Conservation (phyloP, 1,140 invertebrate species). For the Pogonomyrmex californicus region DNA sequence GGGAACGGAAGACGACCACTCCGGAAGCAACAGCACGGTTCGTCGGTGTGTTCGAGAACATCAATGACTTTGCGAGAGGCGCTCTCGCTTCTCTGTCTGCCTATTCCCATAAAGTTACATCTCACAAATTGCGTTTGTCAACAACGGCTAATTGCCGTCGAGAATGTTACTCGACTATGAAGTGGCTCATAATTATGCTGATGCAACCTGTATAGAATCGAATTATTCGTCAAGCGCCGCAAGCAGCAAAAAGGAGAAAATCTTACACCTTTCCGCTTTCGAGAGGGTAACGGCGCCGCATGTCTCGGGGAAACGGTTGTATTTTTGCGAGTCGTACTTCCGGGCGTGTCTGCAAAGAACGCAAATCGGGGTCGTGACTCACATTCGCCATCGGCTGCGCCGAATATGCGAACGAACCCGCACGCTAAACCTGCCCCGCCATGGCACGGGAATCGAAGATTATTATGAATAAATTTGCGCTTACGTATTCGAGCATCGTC, state of each 20-base stretch:
- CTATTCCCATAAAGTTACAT: constrained; percentile 82
- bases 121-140: constrained; percentile 86
- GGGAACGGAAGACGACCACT: constrained; percentile 64
- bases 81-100: constrained; percentile 55
- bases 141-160: constrained; percentile 85
- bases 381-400: constrained; percentile 8
- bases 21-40: constrained; percentile 67
- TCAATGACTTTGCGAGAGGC: constrained; percentile 49
- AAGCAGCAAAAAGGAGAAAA: not conserved
- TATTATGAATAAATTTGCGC: constrained; percentile 61
- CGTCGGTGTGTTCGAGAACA: constrained; percentile 69
- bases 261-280: not conserved
- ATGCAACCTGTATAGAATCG: constrained; percentile 80
- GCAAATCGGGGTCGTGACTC: constrained; percentile 55
- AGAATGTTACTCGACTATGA: constrained; percentile 84
- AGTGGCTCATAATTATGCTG: constrained; percentile 84
- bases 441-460: constrained; percentile 7
- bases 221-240: constrained; percentile 77
- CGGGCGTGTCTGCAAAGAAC: constrained; percentile 41
- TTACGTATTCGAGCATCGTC: not conserved
- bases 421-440: not conserved
- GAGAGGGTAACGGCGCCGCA: not conserved
- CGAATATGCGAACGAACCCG: constrained; percentile 36
- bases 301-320: constrained; percentile 39
- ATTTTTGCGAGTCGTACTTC: constrained; percentile 45